These are phyloP conservation scores for Nanorana parkeri DNA, from an alignment of 2,113 vertebrate genomes.

Conservation along the genomic window DNA sequence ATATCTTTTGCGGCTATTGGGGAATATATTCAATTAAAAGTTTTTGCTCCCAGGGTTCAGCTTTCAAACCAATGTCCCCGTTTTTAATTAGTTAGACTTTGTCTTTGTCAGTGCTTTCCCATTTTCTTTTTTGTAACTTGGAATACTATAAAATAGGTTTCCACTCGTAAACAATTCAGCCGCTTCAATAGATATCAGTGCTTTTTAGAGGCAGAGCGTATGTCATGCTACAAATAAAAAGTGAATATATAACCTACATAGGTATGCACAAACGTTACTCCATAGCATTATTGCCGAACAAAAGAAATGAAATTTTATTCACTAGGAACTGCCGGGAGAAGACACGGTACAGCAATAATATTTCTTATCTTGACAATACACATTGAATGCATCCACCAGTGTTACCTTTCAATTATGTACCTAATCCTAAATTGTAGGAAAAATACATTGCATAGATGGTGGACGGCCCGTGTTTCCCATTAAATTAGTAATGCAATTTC, in stretches of 20 bases:
- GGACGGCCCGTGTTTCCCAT: constrained; percentile 43
- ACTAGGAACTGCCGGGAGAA: constrained; percentile 11
- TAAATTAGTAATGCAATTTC: constrained; percentile 57
- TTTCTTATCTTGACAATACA: constrained; percentile 55
- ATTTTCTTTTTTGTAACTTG: no score
- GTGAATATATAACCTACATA: constrained; percentile 29
- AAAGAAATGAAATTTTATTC: constrained; percentile 41
- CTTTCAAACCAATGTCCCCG: no score
- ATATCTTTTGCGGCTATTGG: no score
- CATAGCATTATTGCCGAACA: constrained; percentile 13
- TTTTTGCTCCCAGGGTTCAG: no score
- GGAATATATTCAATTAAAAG: no score
- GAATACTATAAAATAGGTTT: neutral
- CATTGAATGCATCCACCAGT: constrained; percentile 49
- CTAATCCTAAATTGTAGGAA: constrained; percentile 55
- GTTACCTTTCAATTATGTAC: constrained; percentile 52
- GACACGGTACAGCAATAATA: constrained; percentile 48
- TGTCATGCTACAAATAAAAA: constrained; percentile 21
- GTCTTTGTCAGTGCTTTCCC: no score
- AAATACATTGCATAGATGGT: constrained; percentile 51
- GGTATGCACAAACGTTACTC: constrained; percentile 11
- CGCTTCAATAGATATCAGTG: no score
- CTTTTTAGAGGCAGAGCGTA: no score
- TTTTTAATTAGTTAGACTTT: no score
- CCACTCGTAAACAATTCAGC: neutral